Conservation (phyloP, 2,113 vertebrate species). For the Brachirus orientalis region DNA sequence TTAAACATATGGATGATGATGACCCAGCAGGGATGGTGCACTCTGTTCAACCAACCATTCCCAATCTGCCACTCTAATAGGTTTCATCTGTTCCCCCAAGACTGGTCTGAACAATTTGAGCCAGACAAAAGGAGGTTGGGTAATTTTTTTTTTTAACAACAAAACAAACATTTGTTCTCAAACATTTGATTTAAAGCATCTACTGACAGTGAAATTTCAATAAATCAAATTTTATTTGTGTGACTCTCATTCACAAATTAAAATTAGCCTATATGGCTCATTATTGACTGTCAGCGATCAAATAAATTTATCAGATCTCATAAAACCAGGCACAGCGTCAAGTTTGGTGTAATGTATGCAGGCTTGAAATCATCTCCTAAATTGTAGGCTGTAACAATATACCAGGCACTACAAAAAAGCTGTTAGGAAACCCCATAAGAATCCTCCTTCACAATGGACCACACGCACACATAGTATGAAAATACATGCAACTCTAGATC, state of each 20-base stretch:
- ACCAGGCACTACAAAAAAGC: too few relatives aligned
- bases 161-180: not conserved
- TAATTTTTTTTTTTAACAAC: not conserved
- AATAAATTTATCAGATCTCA: too few relatives aligned
- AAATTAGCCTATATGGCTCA: too few relatives aligned
- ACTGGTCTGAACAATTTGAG: conserved; percentile 22
- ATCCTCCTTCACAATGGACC: conserved; percentile 4
- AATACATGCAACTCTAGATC: conserved; percentile 24
- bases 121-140: conserved; percentile 12
- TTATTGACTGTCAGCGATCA: too few relatives aligned
- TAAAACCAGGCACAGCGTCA: too few relatives aligned
- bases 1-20: conserved; percentile 70
- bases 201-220: not conserved
- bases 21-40: conserved; percentile 57
- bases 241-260: too few relatives aligned
- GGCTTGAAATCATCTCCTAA: too few relatives aligned
- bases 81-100: conserved; percentile 45
- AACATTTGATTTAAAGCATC: not conserved
- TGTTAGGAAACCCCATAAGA: too few relatives aligned
- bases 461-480: conserved; percentile 17
- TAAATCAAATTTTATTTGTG: too few relatives aligned
- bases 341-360: too few relatives aligned
- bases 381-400: not conserved
- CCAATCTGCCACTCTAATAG: conserved; percentile 66
- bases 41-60: conserved; percentile 59